Evolutionary conservation across 2,797 vertebrate genomes (phyloP).

Genomic region (Gadopsis bispinosus): DNA sequence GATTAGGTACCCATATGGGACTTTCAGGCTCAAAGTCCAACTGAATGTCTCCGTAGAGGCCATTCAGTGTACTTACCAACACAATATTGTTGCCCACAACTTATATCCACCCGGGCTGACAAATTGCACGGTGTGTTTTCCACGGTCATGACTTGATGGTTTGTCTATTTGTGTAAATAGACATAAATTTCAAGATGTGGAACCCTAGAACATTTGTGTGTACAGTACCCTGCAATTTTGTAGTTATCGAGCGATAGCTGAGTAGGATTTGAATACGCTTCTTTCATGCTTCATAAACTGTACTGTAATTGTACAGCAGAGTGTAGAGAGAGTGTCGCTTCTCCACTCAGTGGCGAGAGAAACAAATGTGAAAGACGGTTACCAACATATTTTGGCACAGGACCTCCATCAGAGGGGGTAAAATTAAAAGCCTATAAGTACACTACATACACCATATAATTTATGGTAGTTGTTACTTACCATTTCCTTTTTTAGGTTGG

Average conservation of each 20-base stretch:
- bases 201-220: conserved; percentile 7
- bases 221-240: conserved; percentile 34
- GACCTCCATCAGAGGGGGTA: background rate
- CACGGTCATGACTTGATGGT: conserved; percentile 20
- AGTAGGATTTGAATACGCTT: conserved; percentile 14
- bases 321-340: background rate
- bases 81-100: conserved; percentile 31
- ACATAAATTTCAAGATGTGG: conserved; percentile 41
- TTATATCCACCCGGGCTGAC: conserved; percentile 16
- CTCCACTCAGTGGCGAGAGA: background rate
- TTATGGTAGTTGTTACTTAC: background rate
- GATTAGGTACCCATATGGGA: conserved; percentile 30
- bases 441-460: background rate
- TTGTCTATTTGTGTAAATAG: conserved; percentile 42
- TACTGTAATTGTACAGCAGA: background rate
- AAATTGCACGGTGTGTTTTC: conserved; percentile 19
- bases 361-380: background rate
- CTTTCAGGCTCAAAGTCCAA: conserved; percentile 25
- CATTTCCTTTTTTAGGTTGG: background rate
- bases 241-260: background rate
- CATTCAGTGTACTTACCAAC: conserved; percentile 5
- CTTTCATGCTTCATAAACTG: conserved; percentile 26
- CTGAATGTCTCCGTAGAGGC: conserved; percentile 23
- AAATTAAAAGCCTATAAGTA: background rate
- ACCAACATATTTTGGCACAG: background rate